Percentiles rank a stretch among this genome's conserved stretches.
Evolutionary conservation across 2,888 invertebrate species (phyloP).

Genomic region (Crocallis elinguaria): DNA sequence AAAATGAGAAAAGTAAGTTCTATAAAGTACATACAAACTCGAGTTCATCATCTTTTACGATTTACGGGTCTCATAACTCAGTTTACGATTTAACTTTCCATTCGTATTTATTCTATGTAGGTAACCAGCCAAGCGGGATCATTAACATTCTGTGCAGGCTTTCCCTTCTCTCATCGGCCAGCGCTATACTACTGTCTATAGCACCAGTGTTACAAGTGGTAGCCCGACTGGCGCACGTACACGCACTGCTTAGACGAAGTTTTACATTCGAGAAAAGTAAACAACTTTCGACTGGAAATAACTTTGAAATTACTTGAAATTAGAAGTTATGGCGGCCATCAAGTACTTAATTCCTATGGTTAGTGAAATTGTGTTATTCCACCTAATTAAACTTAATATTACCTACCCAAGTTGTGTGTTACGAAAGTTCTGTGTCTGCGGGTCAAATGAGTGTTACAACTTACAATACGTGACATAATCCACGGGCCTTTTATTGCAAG

Average conservation of each 20-base stretch:
- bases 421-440: slow-evolving; percentile 24
- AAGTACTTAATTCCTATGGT: slow-evolving; percentile 43
- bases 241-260: neutral
- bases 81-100: too few relatives aligned
- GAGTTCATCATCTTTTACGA: too few relatives aligned
- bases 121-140: slow-evolving; percentile 51
- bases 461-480: slow-evolving; percentile 24
- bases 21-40: too few relatives aligned
- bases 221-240: slow-evolving; percentile 25
- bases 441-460: slow-evolving; percentile 19
- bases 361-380: too few relatives aligned
- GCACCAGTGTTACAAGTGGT: slow-evolving; percentile 30
- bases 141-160: slow-evolving; percentile 58
- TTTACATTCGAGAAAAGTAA: slow-evolving; percentile 5
- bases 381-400: neutral
- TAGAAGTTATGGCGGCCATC: slow-evolving; percentile 39
- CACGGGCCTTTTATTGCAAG: neutral
- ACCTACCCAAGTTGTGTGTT: slow-evolving; percentile 4
- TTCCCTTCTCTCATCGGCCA: slow-evolving; percentile 46
- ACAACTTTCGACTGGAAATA: slow-evolving; percentile 7
- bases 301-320: neutral
- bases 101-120: slow-evolving; percentile 35
- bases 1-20: too few relatives aligned
- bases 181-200: slow-evolving; percentile 29
- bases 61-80: too few relatives aligned